phyloP scores from a whole-genome alignment of 2,113 vertebrate genomes.

The Catharus fuscescens region DNA sequence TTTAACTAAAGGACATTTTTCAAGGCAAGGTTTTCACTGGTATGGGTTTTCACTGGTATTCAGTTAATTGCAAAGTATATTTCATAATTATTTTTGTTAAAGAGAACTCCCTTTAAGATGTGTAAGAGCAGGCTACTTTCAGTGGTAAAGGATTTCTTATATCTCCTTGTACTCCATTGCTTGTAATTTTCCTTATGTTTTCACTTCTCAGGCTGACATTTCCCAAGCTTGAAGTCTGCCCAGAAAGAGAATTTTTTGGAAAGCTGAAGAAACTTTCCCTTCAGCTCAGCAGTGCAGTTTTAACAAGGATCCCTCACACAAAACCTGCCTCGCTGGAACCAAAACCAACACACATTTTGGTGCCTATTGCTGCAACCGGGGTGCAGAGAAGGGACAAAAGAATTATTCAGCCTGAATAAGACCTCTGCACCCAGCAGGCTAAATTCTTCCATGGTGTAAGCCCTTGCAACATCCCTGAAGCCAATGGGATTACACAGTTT shows the following conservation, averaged over 20 bases:
- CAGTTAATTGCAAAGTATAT: not conserved
- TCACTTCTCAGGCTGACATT: not conserved
- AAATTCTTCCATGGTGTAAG: not conserved
- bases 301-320: slow-evolving; percentile 8
- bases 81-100: not conserved
- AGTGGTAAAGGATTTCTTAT: not conserved
- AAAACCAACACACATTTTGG: not conserved
- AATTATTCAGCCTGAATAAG: slow-evolving; percentile 15
- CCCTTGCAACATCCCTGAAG: fast-evolving
- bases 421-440: not conserved
- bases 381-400: not conserved
- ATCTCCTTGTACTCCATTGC: not conserved
- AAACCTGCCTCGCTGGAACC: not conserved
- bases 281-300: not conserved
- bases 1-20: not conserved
- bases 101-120: not conserved
- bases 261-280: not conserved
- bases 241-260: not conserved
- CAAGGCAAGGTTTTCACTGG: not conserved
- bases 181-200: not conserved
- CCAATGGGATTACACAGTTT: not conserved
- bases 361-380: not conserved
- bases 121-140: not conserved
- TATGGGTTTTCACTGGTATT: not conserved
- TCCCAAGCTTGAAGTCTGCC: not conserved